Evolutionary conservation across 53 echinoderm and acorn worm genomes (phyloP), one percentile per base, ranked within the genome.

Genomic region (Temnopleurus reevesii): DNA sequence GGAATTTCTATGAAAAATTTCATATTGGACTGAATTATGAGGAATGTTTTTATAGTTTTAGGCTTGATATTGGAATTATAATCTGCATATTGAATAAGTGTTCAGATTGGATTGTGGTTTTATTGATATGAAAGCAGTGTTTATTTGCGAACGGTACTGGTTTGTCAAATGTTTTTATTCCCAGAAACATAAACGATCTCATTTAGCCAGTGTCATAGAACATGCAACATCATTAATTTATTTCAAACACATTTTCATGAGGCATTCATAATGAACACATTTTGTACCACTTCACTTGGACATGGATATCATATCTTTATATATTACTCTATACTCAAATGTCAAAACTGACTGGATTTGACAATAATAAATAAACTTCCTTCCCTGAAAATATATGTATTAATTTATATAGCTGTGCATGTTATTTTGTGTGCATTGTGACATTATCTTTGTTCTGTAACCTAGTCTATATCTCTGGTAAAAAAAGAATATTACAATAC

Each of bases 381-480:
- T 71, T 71, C 71, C 71, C 1, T 8, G 0, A 41, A 63, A 63
- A 31, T 63, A 19, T 31, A 30, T 23, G 8, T 51, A 51, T 10
- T 15, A 8, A 15, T 51, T 51, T 51, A 51, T 45, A 45, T 79
- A 28, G 27, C 21, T 47, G 51, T 79, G 46, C 79, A 49, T 79
- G 47, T 79, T 47, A 41, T 46, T 28, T 49, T 79, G 49, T 79
- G 46, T 79, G n/a, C n/a, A 79, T 79, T 79, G 79, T 79, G 49
- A 79, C 19, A n/a, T 10, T 15, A 51, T 8, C 41, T 29, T 49
- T 49, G 17, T 46, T 9, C 43, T 49, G 25, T 79, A 79, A 46
- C 24, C 23, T 21, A 79, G 79, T 26, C 23, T 21, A 12, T 60
- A 60, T 24, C 77, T 77, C 10, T 47, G 8, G 79, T 79, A 49